Percentiles rank a stretch among this genome's conserved stretches.
These are phyloP conservation scores for Xenentodon cancila DNA, from an alignment of 2,797 vertebrate species.

Conservation along the genomic window DNA sequence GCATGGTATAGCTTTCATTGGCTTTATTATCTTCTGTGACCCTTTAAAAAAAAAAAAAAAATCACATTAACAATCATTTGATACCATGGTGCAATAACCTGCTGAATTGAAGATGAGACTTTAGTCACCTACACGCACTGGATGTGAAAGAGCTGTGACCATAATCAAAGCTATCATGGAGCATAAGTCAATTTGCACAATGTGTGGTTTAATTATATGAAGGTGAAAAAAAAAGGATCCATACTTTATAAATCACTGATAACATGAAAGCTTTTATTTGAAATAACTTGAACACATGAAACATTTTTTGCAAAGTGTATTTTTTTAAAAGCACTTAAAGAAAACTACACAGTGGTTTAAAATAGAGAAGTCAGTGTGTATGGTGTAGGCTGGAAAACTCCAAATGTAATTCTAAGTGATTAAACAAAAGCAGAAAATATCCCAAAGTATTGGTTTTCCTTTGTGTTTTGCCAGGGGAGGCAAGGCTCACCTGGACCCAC, in stretches of 20 bases:
- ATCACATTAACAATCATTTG: too few species aligned
- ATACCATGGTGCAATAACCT: neutral
- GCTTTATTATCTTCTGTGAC: neutral
- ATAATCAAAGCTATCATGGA: neutral
- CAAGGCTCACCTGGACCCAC: conserved; percentile 85
- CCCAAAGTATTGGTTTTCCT: conserved; percentile 41
- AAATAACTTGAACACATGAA: too few species aligned
- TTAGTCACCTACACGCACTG: neutral
- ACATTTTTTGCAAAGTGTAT: too few species aligned
- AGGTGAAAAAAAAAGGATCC: too few species aligned
- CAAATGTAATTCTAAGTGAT: conserved; percentile 35
- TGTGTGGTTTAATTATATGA: conserved; percentile 1
- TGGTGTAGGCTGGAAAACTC: conserved; percentile 14
- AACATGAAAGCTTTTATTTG: too few species aligned
- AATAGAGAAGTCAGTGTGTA: conserved; percentile 22
- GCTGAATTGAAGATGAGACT: conserved; percentile 12
- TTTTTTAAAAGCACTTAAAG: too few species aligned
- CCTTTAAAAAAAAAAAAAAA: neutral
- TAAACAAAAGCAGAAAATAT: conserved; percentile 48
- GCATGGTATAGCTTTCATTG: conserved; percentile 1
- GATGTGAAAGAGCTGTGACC: neutral
- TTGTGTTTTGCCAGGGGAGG: conserved; percentile 83
- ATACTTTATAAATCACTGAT: too few species aligned
- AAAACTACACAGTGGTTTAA: neutral
- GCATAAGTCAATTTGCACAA: conserved; percentile 52